Percentiles rank a stretch among this genome's conserved stretches.
Conservation (phyloP, 2,888 invertebrate species). For the Cephonodes hylas region DNA sequence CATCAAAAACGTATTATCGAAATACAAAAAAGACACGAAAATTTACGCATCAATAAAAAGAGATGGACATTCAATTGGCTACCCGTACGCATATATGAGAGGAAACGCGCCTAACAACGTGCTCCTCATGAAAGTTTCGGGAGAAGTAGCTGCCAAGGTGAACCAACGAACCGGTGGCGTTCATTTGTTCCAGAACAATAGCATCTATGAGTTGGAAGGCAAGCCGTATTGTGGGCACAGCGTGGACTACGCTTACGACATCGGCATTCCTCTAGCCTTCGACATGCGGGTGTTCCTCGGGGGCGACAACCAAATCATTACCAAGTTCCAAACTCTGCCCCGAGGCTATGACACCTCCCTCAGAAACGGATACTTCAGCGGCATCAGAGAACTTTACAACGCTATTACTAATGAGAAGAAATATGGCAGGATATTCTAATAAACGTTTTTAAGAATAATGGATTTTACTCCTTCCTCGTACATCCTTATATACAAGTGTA, state of each 20-base stretch:
- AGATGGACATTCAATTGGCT: slow-evolving; percentile 83
- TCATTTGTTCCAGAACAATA: slow-evolving; percentile 51
- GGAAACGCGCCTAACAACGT: slow-evolving; percentile 20
- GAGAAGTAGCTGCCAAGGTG: slow-evolving; percentile 48
- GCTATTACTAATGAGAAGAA: slow-evolving; percentile 45
- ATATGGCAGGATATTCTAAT: slow-evolving; percentile 31
- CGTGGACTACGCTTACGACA: slow-evolving; percentile 58
- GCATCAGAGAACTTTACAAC: slow-evolving; percentile 60
- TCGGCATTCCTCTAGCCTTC: slow-evolving; percentile 44
- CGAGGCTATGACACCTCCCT: slow-evolving; percentile 52
- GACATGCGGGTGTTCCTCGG: slow-evolving; percentile 70
- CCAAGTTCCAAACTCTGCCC: slow-evolving; percentile 60
- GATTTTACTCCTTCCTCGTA: background rate
- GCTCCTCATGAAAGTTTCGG: slow-evolving; percentile 39
- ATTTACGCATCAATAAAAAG: slow-evolving; percentile 87
- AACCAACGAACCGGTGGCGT: slow-evolving; percentile 56
- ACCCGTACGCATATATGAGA: slow-evolving; percentile 82
- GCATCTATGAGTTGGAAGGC: slow-evolving; percentile 50
- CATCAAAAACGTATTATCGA: slow-evolving; percentile 78
- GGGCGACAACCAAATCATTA: slow-evolving; percentile 45
- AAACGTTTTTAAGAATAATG: slow-evolving; percentile 17
- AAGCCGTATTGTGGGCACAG: slow-evolving; percentile 61
- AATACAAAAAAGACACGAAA: slow-evolving; percentile 71
- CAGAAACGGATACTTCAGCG: slow-evolving; percentile 58
- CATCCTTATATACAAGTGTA: background rate